Evolutionary conservation across 2,113 vertebrate genomes (phyloP), one percentile per base, ranked within the genome.

Genomic region (Phocoena sinus): DNA sequence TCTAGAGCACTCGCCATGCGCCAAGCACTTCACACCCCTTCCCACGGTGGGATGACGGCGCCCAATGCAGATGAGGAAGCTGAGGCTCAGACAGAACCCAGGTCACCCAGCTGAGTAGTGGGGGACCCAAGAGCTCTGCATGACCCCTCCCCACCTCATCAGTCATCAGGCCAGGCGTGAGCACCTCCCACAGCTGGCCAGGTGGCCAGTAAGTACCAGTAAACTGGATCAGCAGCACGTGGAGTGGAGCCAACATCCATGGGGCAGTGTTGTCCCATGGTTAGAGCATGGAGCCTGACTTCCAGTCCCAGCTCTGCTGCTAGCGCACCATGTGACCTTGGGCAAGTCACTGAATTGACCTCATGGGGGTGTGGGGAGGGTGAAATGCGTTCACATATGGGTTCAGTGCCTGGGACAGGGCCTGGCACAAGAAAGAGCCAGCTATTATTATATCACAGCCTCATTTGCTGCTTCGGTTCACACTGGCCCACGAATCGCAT

Each of bases 21-120:
- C 65, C 15, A 20, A 18, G 63, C 10, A 0, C 36, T 50, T 25
- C 2, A 8, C 11, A 15, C 2, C 4, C 44, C 77, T 67, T 18
- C 38, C 63, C 21, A 2, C 0, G 0, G 92, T 3, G 6, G 14
- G 33, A 44, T 6, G 2, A 17, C 0, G 15, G 31, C 0, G 1
- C 12, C 76, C 18, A 2, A 31, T 3, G 44, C 23, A 23, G 36
- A 17, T 8, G 20, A 65, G 23, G 58, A 73, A 67, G 50, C 50
- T 26, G n/a, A 56, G 82, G 38, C 56, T 74, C 53, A 44, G 91
- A 12, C 41, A 62, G 9, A 28, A 11, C 28, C 33, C 36, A 31
- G 7, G 50, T 26, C 73, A 33, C 89, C 76, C 20, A 20, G 3
- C 25, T 80, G 58, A 63, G 50, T 3, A 18, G 17, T 36, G 31